Evolutionary conservation across 1,140 invertebrate species (phyloP).

Genomic region (Tetragonula clypearis): DNA sequence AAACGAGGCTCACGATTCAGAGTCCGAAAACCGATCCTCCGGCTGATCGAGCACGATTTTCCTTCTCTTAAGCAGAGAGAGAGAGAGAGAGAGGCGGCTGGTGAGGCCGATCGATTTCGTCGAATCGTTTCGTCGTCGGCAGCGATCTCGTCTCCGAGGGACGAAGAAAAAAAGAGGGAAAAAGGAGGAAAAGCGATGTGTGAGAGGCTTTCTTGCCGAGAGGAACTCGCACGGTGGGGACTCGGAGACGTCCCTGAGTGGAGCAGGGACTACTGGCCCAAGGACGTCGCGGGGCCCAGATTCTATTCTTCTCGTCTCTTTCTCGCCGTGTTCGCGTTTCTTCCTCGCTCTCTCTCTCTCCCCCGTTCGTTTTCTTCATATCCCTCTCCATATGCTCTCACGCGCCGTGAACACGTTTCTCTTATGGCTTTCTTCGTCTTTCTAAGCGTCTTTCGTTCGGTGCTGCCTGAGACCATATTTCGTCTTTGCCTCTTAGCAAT

Average conservation of each 20-base stretch:
- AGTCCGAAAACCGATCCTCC: not conserved
- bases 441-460: not conserved
- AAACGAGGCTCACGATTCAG: not conserved
- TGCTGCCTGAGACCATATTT: not conserved
- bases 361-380: not conserved
- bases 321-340: not conserved
- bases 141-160: not conserved
- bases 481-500: conserved; percentile 13
- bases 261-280: conserved; percentile 74
- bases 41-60: not conserved
- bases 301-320: conserved; percentile 48
- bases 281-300: conserved; percentile 78
- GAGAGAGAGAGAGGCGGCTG: not conserved
- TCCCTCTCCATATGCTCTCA: not conserved
- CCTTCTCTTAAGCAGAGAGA: conserved; percentile 3
- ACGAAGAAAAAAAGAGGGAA: not conserved
- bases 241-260: conserved; percentile 73
- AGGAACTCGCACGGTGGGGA: conserved; percentile 50
- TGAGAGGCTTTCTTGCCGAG: conserved; percentile 18
- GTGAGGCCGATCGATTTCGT: conserved; percentile 37
- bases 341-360: not conserved
- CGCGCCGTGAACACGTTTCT: not conserved
- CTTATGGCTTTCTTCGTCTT: not conserved
- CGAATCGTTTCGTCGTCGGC: conserved; percentile 16
- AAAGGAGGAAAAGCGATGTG: conserved; percentile 36